These are phyloP conservation scores for Epizoanthus fatuus DNA, from an alignment of 92 coral and sea anemone species.

Conservation along the genomic window DNA sequence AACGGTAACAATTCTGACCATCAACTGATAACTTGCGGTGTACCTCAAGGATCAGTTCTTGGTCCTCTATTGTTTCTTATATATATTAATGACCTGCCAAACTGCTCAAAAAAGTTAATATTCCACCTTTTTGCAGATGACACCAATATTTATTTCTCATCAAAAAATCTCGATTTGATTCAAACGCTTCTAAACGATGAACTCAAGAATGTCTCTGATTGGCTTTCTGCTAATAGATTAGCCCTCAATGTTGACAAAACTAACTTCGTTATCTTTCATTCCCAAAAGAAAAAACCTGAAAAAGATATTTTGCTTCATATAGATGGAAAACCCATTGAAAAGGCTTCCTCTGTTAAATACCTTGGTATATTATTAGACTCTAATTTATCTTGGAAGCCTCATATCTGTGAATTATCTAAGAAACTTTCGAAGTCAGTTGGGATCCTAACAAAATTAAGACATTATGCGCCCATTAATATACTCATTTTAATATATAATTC, in stretches of 20 bases:
- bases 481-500: not conserved
- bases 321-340: not conserved
- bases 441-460: not conserved
- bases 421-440: not conserved
- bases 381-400: slow-evolving; percentile 9
- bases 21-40: not conserved
- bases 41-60: too few species aligned
- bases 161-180: too few species aligned
- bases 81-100: not conserved
- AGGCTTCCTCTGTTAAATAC: not conserved
- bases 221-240: not conserved
- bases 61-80: slow-evolving; percentile 18
- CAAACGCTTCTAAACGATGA: not conserved
- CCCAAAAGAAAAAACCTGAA: not conserved
- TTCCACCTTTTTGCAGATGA: not conserved
- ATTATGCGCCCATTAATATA: not conserved
- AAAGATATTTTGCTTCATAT: not conserved
- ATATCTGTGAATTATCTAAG: slow-evolving; percentile 9
- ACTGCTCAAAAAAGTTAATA: not conserved
- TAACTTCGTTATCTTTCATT: not conserved
- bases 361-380: not conserved
- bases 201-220: not conserved
- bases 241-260: slow-evolving; percentile 1
- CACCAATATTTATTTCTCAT: too few species aligned
- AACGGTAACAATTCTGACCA: slow-evolving; percentile 4